Evolutionary conservation across 2,797 vertebrate genomes (phyloP).

Genomic region (Eulemur rubriventer): DNA sequence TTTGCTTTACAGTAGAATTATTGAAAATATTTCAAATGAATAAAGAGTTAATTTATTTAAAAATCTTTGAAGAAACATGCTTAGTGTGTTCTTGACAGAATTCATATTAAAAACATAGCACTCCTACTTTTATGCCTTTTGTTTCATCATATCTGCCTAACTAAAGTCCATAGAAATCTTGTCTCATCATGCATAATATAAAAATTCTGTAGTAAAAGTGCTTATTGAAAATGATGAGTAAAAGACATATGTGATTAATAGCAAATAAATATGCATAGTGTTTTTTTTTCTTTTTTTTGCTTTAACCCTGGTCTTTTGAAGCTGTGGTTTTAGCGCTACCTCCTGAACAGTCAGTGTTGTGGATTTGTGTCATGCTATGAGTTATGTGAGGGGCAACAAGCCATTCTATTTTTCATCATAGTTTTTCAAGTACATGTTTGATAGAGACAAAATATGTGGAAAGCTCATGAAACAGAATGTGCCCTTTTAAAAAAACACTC

Average conservation of each 20-base stretch:
- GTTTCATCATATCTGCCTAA: conserved; percentile 30
- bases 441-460: conserved; percentile 18
- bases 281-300: not conserved
- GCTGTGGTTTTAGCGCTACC: not conserved
- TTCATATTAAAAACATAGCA: not conserved
- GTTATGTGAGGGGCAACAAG: not conserved
- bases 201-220: not conserved
- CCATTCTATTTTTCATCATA: not conserved
- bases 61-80: not conserved
- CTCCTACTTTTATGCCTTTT: conserved; percentile 38
- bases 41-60: conserved; percentile 37
- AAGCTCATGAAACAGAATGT: conserved; percentile 22
- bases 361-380: conserved; percentile 13
- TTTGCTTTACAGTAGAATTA: not conserved
- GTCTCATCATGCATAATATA: not conserved
- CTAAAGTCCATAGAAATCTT: not conserved
- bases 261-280: not conserved
- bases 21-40: not conserved
- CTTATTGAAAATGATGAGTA: conserved; percentile 35
- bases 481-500: not conserved
- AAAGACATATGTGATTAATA: not conserved
- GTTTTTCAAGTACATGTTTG: conserved; percentile 23
- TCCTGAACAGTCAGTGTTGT: not conserved
- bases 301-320: conserved; percentile 44
- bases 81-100: not conserved